These are phyloP conservation scores for Oryzias curvinotus DNA, from an alignment of 2,113 vertebrate genomes.

Conservation along the genomic window DNA sequence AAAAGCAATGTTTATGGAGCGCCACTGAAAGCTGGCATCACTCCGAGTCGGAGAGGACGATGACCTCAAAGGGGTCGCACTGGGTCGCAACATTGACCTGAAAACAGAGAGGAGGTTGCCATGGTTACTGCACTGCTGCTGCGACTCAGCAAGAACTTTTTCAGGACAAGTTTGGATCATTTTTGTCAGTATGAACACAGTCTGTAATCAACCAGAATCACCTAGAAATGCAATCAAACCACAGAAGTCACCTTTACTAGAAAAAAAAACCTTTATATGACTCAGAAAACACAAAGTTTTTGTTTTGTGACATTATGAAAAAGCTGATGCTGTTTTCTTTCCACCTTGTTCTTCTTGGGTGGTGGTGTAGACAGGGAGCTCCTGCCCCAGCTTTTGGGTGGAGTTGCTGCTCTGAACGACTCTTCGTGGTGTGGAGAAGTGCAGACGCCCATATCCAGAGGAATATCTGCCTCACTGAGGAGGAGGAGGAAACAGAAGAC, in stretches of 20 bases:
- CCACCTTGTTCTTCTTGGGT: slow-evolving; percentile 78
- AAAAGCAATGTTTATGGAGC: not conserved
- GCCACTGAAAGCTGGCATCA: slow-evolving; percentile 40
- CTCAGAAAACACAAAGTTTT: too few relatives aligned
- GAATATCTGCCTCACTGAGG: slow-evolving; percentile 61
- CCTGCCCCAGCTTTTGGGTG: slow-evolving; percentile 68
- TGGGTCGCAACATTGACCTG: slow-evolving; percentile 87
- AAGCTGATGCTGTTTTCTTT: rapidly evolving
- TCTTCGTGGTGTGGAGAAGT: slow-evolving; percentile 44
- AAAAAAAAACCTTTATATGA: too few relatives aligned
- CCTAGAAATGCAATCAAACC: too few relatives aligned
- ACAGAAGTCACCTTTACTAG: too few relatives aligned
- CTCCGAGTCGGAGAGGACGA: slow-evolving; percentile 86
- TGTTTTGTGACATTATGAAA: too few relatives aligned
- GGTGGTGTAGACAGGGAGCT: slow-evolving; percentile 78
- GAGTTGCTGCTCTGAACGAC: slow-evolving; percentile 45
- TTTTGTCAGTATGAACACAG: too few relatives aligned
- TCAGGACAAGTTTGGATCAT: too few relatives aligned
- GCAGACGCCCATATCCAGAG: slow-evolving; percentile 71
- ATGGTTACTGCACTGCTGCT: too few relatives aligned
- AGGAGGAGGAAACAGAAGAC: not conserved
- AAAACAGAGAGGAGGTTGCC: slow-evolving; percentile 2
- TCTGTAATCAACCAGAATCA: too few relatives aligned
- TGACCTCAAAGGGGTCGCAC: slow-evolving; percentile 87
- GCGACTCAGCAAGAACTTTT: too few relatives aligned